Conservation (phyloP, 2,797 vertebrate genomes). For the Morelia viridis region DNA sequence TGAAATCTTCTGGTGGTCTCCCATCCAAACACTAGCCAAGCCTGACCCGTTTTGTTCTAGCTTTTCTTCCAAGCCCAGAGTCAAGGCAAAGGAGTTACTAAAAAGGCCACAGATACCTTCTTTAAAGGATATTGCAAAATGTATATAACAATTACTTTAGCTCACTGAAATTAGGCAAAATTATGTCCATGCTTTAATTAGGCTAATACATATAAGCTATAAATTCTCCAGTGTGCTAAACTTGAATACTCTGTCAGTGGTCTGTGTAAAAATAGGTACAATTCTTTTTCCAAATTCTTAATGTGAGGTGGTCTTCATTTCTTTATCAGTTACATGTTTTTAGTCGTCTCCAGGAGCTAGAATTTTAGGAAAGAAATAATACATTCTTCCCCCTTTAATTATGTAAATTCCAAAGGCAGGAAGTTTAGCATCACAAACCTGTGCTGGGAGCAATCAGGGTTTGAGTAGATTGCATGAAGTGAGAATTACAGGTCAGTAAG, state of each 20-base stretch:
- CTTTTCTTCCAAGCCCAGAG: not conserved
- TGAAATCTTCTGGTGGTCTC: not conserved
- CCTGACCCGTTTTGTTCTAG: not conserved
- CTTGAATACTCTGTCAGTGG: not conserved
- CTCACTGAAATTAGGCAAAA: not conserved
- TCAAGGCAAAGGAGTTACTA: not conserved
- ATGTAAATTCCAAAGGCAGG: slow-evolving; percentile 11
- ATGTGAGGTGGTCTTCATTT: not conserved
- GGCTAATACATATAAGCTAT: not conserved
- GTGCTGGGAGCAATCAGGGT: not conserved
- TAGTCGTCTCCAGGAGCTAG: not conserved
- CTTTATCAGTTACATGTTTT: not conserved
- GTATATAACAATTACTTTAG: not conserved
- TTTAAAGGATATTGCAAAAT: not conserved
- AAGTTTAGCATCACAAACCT: not conserved
- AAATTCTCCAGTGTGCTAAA: not conserved
- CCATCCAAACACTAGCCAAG: not conserved
- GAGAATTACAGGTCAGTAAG: slow-evolving; percentile 25
- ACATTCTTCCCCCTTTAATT: not conserved
- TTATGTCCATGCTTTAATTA: not conserved
- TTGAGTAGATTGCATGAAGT: slow-evolving; percentile 6
- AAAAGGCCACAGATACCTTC: not conserved
- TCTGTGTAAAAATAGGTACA: not conserved
- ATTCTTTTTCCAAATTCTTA: not conserved
- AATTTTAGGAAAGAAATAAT: not conserved